These are phyloP conservation scores for Mallateleia sp. DNA, from an alignment of 2,888 invertebrate genomes.

Conservation along the genomic window DNA sequence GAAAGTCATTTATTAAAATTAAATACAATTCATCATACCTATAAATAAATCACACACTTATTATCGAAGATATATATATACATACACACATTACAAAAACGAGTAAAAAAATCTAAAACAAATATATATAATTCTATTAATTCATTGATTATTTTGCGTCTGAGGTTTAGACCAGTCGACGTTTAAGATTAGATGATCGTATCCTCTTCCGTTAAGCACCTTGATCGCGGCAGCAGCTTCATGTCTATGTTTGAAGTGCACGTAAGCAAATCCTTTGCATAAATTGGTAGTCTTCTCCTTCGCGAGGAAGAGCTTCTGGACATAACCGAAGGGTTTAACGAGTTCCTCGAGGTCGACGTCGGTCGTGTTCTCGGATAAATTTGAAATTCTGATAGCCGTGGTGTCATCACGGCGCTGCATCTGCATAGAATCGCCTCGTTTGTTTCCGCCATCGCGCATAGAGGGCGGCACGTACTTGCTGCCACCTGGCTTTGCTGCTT, in stretches of 20 bases:
- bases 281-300: slow-evolving; percentile 96
- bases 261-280: slow-evolving; percentile 99
- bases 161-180: slow-evolving; percentile 99
- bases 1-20: not conserved
- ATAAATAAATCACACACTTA: slow-evolving; percentile 14
- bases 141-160: slow-evolving; percentile 85
- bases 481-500: no score
- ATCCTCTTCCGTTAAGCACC: slow-evolving; percentile 97
- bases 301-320: slow-evolving; percentile 98
- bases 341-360: slow-evolving; percentile 99
- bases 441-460: slow-evolving; percentile 95
- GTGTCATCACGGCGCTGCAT: slow-evolving; percentile 94
- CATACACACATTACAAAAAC: not conserved
- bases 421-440: slow-evolving; percentile 93
- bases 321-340: slow-evolving; percentile 97
- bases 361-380: slow-evolving; percentile 98
- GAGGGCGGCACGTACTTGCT: slow-evolving; percentile 97
- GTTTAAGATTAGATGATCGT: slow-evolving; percentile 99
- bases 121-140: not conserved
- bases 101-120: not conserved
- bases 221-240: slow-evolving; percentile 98
- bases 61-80: no score
- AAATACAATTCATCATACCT: slow-evolving; percentile 2
- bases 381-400: slow-evolving; percentile 98
- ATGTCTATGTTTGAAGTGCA: slow-evolving; percentile 97